Conservation (phyloP, 2,113 vertebrate species). For the Aplodontia rufa region DNA sequence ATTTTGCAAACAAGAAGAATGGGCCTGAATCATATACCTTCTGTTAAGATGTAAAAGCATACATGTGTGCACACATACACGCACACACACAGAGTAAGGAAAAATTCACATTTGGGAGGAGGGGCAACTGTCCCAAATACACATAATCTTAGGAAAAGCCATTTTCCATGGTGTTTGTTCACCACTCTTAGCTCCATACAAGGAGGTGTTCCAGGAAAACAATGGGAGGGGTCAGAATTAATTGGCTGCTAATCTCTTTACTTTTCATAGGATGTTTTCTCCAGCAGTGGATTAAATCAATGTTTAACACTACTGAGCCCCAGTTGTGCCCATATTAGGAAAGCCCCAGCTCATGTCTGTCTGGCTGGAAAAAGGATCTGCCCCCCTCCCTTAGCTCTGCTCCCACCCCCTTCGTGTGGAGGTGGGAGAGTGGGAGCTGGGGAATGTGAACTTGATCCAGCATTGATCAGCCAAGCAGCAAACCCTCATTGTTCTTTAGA, state of each 20-base stretch:
- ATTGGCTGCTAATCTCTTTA: slow-evolving; percentile 75
- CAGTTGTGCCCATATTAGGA: slow-evolving; percentile 80
- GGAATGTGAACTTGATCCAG: slow-evolving; percentile 89
- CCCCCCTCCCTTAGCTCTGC: slow-evolving; percentile 62
- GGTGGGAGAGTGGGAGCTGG: slow-evolving; percentile 87
- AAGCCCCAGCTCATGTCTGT: slow-evolving; percentile 58
- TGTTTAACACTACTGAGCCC: slow-evolving; percentile 70
- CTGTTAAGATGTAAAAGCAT: not conserved
- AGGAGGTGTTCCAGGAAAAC: slow-evolving; percentile 65
- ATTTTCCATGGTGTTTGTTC: slow-evolving; percentile 60
- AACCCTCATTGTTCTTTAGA: slow-evolving; percentile 92
- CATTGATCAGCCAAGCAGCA: slow-evolving; percentile 90
- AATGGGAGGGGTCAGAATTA: slow-evolving; percentile 67
- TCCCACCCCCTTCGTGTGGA: slow-evolving; percentile 72
- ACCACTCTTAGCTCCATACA: slow-evolving; percentile 64
- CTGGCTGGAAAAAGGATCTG: slow-evolving; percentile 58
- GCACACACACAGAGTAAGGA: not conserved
- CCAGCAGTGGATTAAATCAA: slow-evolving; percentile 75
- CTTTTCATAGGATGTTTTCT: slow-evolving; percentile 76
- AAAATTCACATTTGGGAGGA: not conserved
- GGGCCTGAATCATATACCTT: not conserved
- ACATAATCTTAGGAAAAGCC: slow-evolving; percentile 29
- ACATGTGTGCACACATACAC: not conserved
- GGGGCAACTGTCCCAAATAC: not conserved
- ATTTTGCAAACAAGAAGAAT: slow-evolving; percentile 16